These are phyloP conservation scores for Notocelia uddmanniana DNA, from an alignment of 2,888 invertebrate genomes.

Conservation along the genomic window DNA sequence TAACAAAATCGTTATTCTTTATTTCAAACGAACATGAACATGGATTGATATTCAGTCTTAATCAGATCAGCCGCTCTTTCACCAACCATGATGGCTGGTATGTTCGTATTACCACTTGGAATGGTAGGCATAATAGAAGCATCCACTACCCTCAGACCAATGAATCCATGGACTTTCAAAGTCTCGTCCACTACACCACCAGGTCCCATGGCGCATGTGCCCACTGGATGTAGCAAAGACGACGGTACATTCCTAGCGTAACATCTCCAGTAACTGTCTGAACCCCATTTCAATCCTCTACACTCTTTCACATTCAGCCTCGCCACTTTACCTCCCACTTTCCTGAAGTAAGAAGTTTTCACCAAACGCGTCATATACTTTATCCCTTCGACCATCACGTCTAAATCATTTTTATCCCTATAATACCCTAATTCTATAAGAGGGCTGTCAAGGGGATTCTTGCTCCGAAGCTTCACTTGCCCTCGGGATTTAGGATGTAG, in stretches of 20 bases:
- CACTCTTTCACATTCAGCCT: conserved; percentile 81
- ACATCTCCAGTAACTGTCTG: conserved; percentile 88
- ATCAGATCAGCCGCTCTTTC: conserved; percentile 78
- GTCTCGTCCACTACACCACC: conserved; percentile 72
- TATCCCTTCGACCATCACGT: conserved; percentile 59
- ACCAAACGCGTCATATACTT: conserved; percentile 63
- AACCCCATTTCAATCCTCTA: conserved; percentile 73
- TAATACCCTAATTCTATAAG: conserved; percentile 68
- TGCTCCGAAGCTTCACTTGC: conserved; percentile 64
- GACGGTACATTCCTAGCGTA: conserved; percentile 83
- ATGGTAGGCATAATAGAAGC: conserved; percentile 74
- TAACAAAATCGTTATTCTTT: not conserved
- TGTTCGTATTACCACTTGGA: conserved; percentile 75
- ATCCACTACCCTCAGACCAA: conserved; percentile 69
- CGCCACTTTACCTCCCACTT: conserved; percentile 59
- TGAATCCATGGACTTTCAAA: conserved; percentile 66
- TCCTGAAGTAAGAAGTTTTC: conserved; percentile 65
- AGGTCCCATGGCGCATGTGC: conserved; percentile 74
- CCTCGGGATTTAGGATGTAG: conserved; percentile 73
- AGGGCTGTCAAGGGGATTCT: conserved; percentile 67
- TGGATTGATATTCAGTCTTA: conserved; percentile 59
- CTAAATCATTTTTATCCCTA: conserved; percentile 63
- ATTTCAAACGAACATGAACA: conserved; percentile 15
- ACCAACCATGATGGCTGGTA: conserved; percentile 77
- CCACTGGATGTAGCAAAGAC: conserved; percentile 87